Percentiles rank a stretch among this genome's conserved stretches.
Conservation (phyloP, 2,797 vertebrate species). For the Neopelma chrysocephalum region DNA sequence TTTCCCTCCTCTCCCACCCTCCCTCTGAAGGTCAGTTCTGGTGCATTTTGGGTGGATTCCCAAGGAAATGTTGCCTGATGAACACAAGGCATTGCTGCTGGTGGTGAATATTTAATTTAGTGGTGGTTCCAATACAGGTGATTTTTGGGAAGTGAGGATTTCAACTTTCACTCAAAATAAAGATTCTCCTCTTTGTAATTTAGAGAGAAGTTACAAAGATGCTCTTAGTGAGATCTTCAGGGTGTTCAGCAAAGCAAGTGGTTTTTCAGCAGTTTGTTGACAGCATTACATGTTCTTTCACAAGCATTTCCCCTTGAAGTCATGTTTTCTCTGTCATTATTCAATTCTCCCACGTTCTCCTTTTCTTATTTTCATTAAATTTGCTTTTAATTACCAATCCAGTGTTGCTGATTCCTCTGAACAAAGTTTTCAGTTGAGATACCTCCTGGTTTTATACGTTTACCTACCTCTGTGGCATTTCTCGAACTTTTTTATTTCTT, state of each 20-base stretch:
- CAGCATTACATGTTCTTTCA: neutral
- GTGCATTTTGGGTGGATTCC: neutral
- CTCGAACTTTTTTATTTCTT: neutral
- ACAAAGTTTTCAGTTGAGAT: neutral
- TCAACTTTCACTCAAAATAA: neutral
- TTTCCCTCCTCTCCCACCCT: neutral
- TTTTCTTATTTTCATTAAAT: neutral
- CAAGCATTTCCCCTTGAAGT: neutral
- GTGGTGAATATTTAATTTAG: rapidly evolving
- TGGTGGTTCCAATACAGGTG: neutral
- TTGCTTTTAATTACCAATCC: neutral
- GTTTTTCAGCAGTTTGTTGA: neutral
- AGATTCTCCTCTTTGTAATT: neutral
- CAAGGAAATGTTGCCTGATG: neutral
- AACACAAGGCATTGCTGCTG: rapidly evolving
- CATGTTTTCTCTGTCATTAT: neutral
- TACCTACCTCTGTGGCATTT: neutral
- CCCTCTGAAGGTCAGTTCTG: neutral
- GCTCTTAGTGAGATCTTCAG: neutral
- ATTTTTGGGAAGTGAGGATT: neutral
- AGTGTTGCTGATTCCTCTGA: neutral
- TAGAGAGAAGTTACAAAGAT: neutral
- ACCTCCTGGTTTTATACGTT: neutral
- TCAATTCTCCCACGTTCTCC: neutral
- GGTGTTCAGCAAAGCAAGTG: neutral